Evolutionary conservation across 2,888 invertebrate species (phyloP).

Genomic region (Ptilodon capucinus): DNA sequence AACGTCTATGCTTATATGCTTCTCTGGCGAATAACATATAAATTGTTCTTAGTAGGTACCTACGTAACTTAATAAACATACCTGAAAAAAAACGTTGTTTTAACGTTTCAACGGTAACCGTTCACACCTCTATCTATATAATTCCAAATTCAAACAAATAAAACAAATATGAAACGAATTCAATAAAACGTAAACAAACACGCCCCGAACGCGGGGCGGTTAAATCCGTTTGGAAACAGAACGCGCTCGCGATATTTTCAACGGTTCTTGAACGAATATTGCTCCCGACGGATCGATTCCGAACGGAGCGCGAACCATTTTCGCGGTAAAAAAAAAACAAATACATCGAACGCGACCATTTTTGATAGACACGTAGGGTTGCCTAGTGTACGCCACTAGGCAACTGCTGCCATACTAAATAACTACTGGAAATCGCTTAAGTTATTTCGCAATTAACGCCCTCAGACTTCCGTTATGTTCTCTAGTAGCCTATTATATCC

Average conservation of each 20-base stretch:
- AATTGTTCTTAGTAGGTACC: no score
- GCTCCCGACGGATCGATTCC: constrained; percentile 58
- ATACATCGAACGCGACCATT: constrained; percentile 26
- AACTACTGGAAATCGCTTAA: no score
- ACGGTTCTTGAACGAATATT: constrained; percentile 54
- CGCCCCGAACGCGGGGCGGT: constrained; percentile 19
- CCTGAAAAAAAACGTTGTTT: no score
- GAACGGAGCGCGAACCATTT: constrained; percentile 44
- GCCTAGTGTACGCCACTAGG: no score
- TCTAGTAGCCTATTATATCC: no score
- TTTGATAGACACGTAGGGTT: constrained; percentile 21
- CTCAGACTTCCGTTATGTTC: no score
- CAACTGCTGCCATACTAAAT: no score
- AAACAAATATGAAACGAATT: constrained; percentile 16
- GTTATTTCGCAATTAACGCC: no score
- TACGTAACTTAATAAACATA: no score
- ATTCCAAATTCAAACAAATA: constrained; percentile 1
- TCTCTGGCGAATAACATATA: no score
- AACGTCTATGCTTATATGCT: no score
- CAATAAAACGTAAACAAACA: constrained; percentile 21
- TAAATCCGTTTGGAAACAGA: constrained; percentile 47
- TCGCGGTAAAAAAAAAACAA: constrained; percentile 41
- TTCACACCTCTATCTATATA: neutral
- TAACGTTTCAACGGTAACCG: neutral
- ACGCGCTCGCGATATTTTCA: constrained; percentile 56